Evolutionary conservation across 2,113 vertebrate species (phyloP).

Genomic region (Epinephelus moara): DNA sequence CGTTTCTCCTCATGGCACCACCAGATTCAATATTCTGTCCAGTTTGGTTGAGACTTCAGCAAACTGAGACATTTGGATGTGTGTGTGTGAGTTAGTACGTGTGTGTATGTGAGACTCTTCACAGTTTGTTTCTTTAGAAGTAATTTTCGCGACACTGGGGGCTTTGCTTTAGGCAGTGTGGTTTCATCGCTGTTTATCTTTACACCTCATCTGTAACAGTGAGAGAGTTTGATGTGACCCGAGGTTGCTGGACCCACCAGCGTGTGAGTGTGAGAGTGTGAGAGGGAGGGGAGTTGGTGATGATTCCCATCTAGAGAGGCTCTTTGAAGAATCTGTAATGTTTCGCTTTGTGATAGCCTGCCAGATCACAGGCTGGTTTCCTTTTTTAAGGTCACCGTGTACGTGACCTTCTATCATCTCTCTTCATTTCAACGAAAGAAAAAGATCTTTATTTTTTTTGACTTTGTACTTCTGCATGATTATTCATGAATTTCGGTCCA

Average conservation of each 20-base stretch:
- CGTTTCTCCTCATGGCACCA: background rate
- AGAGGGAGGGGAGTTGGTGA: background rate
- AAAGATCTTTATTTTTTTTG: background rate
- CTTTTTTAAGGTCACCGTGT: background rate
- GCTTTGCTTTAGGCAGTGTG: conserved; percentile 37
- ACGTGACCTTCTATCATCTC: background rate
- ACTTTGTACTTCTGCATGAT: background rate
- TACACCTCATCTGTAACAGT: conserved; percentile 23
- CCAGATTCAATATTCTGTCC: background rate
- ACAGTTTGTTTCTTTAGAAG: conserved; percentile 21
- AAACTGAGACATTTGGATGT: background rate
- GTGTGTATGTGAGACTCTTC: background rate
- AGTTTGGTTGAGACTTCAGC: background rate
- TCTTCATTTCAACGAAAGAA: background rate
- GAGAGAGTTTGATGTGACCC: conserved; percentile 35
- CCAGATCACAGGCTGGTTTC: conserved; percentile 28
- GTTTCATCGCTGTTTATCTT: conserved; percentile 40
- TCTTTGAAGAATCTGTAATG: conserved; percentile 58
- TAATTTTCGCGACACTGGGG: conserved; percentile 21
- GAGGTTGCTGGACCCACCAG: conserved; percentile 1
- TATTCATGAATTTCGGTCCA: background rate
- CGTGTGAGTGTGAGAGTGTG: conserved; percentile 19
- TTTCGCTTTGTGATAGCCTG: conserved; percentile 4
- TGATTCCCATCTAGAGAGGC: conserved; percentile 28
- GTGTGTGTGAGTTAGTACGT: background rate